Evolutionary conservation across 2,797 vertebrate genomes (phyloP).

Genomic region (Cossypha niveicapilla): DNA sequence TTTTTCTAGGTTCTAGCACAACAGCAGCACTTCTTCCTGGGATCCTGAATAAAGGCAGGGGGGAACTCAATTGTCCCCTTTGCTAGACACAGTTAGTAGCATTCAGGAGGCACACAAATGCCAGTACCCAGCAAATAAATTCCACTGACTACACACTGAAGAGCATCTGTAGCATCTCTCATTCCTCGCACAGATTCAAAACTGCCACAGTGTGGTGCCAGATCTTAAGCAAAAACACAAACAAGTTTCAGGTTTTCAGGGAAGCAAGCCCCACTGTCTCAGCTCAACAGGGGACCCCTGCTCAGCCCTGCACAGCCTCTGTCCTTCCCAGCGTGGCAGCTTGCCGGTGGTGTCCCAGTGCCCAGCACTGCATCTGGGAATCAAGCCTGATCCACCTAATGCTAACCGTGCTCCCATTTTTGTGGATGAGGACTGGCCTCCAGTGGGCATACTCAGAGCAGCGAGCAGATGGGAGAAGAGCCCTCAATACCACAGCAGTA

Average conservation of each 20-base stretch:
- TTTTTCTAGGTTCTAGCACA: background rate
- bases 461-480: background rate
- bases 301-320: rapidly evolving
- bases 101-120: background rate
- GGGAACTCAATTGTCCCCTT: background rate
- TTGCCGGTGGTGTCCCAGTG: rapidly evolving
- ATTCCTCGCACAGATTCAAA: background rate
- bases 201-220: background rate
- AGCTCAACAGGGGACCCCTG: background rate
- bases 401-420: background rate
- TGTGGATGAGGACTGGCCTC: background rate
- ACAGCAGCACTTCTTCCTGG: background rate
- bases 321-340: background rate
- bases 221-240: background rate
- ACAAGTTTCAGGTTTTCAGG: background rate
- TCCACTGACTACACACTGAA: rapidly evolving
- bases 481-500: background rate
- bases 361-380: background rate
- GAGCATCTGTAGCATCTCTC: rapidly evolving
- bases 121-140: background rate
- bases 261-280: background rate
- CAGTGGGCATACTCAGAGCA: background rate
- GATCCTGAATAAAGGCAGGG: background rate
- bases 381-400: background rate
- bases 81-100: background rate